phyloP scores from a whole-genome alignment of 2,113 vertebrate genomes.

The Mesoclemmys tuberculata region DNA sequence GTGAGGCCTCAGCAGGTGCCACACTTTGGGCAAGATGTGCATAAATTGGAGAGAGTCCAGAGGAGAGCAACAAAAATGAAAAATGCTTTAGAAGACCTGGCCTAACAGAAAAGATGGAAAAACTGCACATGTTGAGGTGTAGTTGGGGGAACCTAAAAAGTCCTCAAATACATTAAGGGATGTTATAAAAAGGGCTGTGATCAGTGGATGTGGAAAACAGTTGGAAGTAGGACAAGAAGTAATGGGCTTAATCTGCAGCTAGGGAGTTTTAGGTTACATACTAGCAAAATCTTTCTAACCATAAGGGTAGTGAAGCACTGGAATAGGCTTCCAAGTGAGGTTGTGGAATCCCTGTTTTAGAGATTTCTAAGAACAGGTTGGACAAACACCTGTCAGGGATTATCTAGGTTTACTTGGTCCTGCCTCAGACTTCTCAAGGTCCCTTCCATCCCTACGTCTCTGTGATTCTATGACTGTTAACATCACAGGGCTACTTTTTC shows the following conservation, averaged over 20 bases:
- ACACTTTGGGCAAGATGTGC: neutral
- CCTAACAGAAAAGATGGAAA: neutral
- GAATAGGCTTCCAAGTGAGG: neutral
- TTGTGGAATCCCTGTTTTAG: neutral
- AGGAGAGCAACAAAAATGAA: neutral
- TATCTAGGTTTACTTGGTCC: too few relatives aligned
- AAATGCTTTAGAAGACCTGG: neutral
- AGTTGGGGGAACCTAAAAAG: neutral
- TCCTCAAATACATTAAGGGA: neutral
- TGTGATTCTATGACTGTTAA: too few relatives aligned
- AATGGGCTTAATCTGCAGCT: neutral
- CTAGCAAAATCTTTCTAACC: neutral
- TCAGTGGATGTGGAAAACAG: neutral
- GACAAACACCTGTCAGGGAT: too few relatives aligned
- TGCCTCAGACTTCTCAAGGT: too few relatives aligned
- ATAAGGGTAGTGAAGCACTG: neutral
- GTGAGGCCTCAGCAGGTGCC: neutral
- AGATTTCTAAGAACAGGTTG: neutral
- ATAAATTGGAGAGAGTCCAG: neutral
- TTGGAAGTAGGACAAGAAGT: neutral
- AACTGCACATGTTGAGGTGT: neutral
- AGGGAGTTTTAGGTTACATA: neutral
- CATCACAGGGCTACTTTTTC: neutral
- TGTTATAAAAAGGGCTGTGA: neutral
- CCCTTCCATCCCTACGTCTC: too few relatives aligned